Evolutionary conservation across 2,888 invertebrate species (phyloP).

Genomic region (Melikaiella ostensackeni): DNA sequence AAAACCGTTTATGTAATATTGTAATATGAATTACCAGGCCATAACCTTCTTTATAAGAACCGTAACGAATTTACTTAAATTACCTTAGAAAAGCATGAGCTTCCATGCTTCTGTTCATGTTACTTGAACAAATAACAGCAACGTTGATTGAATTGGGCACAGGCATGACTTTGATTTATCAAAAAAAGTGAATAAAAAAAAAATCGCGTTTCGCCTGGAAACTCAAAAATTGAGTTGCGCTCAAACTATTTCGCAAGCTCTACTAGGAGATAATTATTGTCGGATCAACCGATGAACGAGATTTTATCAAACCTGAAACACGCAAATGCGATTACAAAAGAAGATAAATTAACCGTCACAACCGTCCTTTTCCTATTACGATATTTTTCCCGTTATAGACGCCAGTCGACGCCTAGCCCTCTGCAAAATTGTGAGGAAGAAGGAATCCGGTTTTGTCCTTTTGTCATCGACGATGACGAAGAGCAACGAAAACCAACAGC

Average conservation of each 20-base stretch:
- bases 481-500: not conserved
- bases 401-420: not conserved
- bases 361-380: not conserved
- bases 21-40: not conserved
- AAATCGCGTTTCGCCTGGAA: conserved; percentile 2
- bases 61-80: conserved; percentile 39
- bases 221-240: not conserved
- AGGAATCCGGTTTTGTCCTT: not conserved
- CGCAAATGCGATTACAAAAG: conserved; percentile 10
- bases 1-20: not conserved
- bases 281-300: not conserved
- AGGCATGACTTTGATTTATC: conserved; percentile 63
- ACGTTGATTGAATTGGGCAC: conserved; percentile 81
- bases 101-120: conserved; percentile 99
- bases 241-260: conserved; percentile 10
- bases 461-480: not conserved
- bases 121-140: conserved; percentile 98
- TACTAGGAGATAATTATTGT: not conserved
- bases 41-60: not conserved
- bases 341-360: conserved; percentile 2
- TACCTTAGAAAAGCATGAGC: conserved; percentile 95
- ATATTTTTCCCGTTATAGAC: not conserved
- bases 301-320: conserved; percentile 12
- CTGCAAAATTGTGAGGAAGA: not conserved
- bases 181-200: conserved; percentile 19